Base-by-base conservation (phyloP, 2,888 invertebrate genomes). In the Harpalus rubripes region DNA sequence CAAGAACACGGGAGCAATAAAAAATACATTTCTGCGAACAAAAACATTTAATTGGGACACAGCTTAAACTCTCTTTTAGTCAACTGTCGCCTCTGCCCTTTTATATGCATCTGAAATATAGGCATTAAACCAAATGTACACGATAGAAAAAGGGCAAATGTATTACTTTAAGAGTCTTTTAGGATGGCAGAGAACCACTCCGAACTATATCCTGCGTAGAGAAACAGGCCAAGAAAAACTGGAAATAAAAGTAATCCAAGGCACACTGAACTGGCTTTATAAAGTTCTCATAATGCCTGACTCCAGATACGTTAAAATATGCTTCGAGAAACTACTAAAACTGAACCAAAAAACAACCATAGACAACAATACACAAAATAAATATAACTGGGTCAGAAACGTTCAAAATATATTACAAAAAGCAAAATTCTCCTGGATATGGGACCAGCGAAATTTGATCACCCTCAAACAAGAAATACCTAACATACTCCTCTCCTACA, bases 391-490 rank as follows among this genome's bases (percentile, higher is more conserved):
- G 44, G 56, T 26, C 10, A 58, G 58, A 56, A n/a, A 7, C n/a
- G 22, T 72, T n/a, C 15, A 72, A 72, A 76, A 15, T 6, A 44
- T 74, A 39, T 44, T 74, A 5, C 76, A 58, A 56, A 44, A 16
- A 76, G 26, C 52, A 4, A 52, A 76, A 12, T 56, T 22, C 52
- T 3, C 12, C 1, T 76, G 58, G 52, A 15, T 76, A n/a, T 76
- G 44, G 56, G 78, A 78, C 0, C 12, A 78, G 18, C 58, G 22
- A 22, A 76, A 22, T 18, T 26, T 56, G 0, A 78, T 18, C 18
- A n/a, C 56, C n/a, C n/a, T 78, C 7, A 78, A 78, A 78, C 22
- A 56, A 56, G 78, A 78, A 78, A 78, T 26, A 10, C 56, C 56
- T 5, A 78, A 56, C 56, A 78, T 56, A 22, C 12, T 78, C 10